These are phyloP conservation scores for Teleiodes luculella DNA, from an alignment of 2,888 invertebrate species.

Conservation along the genomic window DNA sequence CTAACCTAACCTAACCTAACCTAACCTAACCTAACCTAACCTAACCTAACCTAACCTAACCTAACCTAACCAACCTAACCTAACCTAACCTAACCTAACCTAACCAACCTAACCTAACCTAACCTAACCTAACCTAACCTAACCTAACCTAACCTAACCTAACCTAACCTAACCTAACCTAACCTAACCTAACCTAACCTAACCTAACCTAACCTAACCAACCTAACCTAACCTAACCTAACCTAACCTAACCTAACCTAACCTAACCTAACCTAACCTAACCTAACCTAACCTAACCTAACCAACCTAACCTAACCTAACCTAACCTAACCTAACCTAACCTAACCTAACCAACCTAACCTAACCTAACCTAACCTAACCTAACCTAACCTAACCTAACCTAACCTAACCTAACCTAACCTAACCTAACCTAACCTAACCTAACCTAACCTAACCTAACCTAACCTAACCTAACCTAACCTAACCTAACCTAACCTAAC, in stretches of 20 bases:
- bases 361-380: too few relatives aligned
- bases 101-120: constrained; percentile 28
- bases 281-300: constrained; percentile 29
- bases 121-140: constrained; percentile 29
- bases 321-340: constrained; percentile 29
- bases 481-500: too few relatives aligned
- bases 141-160: constrained; percentile 26
- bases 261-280: constrained; percentile 28
- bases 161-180: constrained; percentile 26
- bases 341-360: too few relatives aligned
- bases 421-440: too few relatives aligned
- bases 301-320: too few relatives aligned
- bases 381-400: constrained; percentile 27
- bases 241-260: constrained; percentile 25
- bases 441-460: too few relatives aligned
- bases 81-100: too few relatives aligned
- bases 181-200: constrained; percentile 24
- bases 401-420: too few relatives aligned
- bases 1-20: constrained; percentile 25
- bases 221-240: too few relatives aligned
- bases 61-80: too few relatives aligned
- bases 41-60: constrained; percentile 29
- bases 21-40: constrained; percentile 25
- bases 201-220: too few relatives aligned
- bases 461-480: too few relatives aligned